Evolutionary conservation across 2,113 vertebrate genomes (phyloP), one percentile per base, ranked within the genome.

Genomic region (Callipepla squamata): DNA sequence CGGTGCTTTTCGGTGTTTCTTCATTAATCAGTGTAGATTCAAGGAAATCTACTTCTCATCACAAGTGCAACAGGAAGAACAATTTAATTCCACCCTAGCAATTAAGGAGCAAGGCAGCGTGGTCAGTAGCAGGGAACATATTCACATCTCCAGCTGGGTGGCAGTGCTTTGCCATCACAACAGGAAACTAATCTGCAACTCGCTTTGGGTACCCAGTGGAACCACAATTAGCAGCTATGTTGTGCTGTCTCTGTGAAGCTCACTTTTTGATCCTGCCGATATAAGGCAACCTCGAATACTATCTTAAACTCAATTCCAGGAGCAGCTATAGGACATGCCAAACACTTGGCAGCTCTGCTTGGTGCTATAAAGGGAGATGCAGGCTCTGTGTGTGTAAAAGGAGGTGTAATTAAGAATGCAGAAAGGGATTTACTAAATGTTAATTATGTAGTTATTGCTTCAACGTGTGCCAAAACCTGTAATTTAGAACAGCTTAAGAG

Each of bases 61-160:
- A 94, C 87, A 96, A 97, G 95, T 93, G 92, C 96, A 97, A 97
- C 97, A 97, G 97, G 97, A 97, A 98, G 96, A 97, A 94, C 97
- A 97, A 97, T 98, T 98, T 98, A 98, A 98, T 98, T 98, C 97
- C 95, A 97, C 96, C 96, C 97, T 82, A 69, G 96, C 97, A 97
- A 98, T 98, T 98, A 98, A 97, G 85, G 95, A 97, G 97, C 94
- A 94, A 96, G 97, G 94, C 95, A 97, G 72, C 40, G 36, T 97
- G 97, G 97, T 96, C 97, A 97, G 97, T 97, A 92, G 95, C 97
- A 96, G 96, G 95, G 97, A 97, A 97, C 94, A 92, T 47, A 93
- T 94, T 95, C 97, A 90, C 87, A 92, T 94, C 97, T 97, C 97
- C 97, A 96, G 95, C 97, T 96, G 97, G 95, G 97, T 97, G 96